Evolutionary conservation across 2,888 invertebrate species (phyloP).

Genomic region (Noctua pronuba): DNA sequence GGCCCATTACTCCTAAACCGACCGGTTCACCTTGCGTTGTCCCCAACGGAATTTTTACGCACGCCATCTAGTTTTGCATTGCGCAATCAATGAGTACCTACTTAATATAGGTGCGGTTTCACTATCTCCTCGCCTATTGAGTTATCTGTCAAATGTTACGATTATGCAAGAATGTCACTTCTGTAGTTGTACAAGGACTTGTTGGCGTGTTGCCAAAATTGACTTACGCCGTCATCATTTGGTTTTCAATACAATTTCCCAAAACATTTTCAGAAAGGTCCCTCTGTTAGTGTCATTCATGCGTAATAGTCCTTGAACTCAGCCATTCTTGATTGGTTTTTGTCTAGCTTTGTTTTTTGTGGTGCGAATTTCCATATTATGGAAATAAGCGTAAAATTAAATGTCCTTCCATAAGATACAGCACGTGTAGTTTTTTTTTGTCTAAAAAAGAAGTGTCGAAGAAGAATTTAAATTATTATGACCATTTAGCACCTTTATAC

Average conservation of each 20-base stretch:
- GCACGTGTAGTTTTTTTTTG: neutral
- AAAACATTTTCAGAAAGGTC: neutral
- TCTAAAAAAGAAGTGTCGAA: neutral
- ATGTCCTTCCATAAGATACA: neutral
- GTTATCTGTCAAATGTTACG: conserved; percentile 28
- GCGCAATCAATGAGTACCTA: conserved; percentile 51
- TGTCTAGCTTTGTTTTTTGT: neutral
- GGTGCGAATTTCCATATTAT: neutral
- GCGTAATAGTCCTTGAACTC: neutral
- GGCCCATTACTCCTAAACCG: conserved; percentile 51
- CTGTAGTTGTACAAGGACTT: neutral
- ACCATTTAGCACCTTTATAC: neutral
- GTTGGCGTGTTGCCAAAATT: neutral
- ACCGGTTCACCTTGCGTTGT: conserved; percentile 67
- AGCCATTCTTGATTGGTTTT: neutral
- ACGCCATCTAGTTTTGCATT: conserved; percentile 51
- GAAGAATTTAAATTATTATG: neutral
- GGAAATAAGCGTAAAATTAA: neutral
- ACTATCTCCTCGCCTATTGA: conserved; percentile 49
- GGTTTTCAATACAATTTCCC: neutral
- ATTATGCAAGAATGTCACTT: conserved; percentile 46
- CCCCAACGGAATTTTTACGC: conserved; percentile 60
- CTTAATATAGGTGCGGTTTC: conserved; percentile 43
- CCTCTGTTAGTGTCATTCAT: neutral
- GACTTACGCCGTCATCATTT: neutral